These are phyloP conservation scores for Parnassius orleans DNA, from an alignment of 2,888 invertebrate genomes.

Conservation along the genomic window DNA sequence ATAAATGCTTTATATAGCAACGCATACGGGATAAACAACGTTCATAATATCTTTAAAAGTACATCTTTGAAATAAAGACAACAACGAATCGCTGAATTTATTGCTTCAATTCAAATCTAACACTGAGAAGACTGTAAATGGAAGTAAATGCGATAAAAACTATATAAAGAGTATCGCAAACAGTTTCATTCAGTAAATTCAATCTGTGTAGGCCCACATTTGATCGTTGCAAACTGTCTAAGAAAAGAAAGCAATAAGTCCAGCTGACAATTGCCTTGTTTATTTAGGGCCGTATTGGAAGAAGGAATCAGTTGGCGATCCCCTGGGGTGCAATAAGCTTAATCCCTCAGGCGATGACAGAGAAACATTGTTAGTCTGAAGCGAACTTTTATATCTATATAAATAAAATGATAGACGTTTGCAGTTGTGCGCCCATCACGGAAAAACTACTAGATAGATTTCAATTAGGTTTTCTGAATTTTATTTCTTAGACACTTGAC, in stretches of 20 bases:
- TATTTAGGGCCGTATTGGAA: constrained; percentile 60
- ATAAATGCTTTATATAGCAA: no score
- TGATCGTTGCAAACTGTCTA: constrained; percentile 37
- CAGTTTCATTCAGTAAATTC: constrained; percentile 31
- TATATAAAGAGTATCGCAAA: constrained; percentile 24
- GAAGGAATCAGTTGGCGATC: constrained; percentile 62
- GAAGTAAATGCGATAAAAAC: constrained; percentile 25
- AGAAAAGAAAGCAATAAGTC: constrained; percentile 56
- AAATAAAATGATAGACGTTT: no score
- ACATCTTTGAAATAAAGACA: no score
- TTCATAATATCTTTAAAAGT: no score
- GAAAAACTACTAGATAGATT: no score
- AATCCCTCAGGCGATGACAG: constrained; percentile 25
- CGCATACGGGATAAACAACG: no score
- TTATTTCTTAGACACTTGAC: no score
- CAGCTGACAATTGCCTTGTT: constrained; percentile 69
- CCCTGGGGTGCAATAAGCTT: constrained; percentile 64
- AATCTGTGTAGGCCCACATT: constrained; percentile 38
- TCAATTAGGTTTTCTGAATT: no score
- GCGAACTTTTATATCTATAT: neutral
- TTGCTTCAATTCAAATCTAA: constrained; percentile 4
- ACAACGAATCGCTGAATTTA: neutral
- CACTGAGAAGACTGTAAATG: constrained; percentile 7
- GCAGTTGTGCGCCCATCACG: no score
- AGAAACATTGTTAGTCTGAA: constrained; percentile 20